Percentiles rank a stretch among this genome's conserved stretches.
phyloP scores from a whole-genome alignment of 2,888 invertebrate genomes.

The Trissolcus japonicus region DNA sequence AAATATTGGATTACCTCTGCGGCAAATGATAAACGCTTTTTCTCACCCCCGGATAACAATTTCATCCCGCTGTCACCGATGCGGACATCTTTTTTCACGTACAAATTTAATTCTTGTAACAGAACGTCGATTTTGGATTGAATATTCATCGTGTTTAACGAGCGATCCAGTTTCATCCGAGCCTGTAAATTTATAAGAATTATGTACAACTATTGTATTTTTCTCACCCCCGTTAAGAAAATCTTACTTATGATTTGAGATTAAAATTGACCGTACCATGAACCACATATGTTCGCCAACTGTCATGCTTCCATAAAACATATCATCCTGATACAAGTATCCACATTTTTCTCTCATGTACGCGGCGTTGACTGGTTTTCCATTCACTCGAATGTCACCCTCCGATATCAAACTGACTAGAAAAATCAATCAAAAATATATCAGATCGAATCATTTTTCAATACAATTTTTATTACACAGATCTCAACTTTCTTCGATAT shows the following conservation, averaged over 20 bases:
- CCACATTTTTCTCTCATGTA: constrained; percentile 90
- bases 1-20: constrained; percentile 82
- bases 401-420: constrained; percentile 84
- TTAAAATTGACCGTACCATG: constrained; percentile 80
- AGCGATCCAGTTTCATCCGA: constrained; percentile 86
- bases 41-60: constrained; percentile 95
- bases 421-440: constrained; percentile 1
- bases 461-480: not conserved
- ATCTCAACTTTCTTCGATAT: not conserved
- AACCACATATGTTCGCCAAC: constrained; percentile 91
- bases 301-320: constrained; percentile 90
- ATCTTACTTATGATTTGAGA: not conserved
- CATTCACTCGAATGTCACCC: constrained; percentile 89
- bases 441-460: not conserved
- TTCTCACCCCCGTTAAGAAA: too few relatives aligned
- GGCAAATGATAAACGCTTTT: constrained; percentile 94
- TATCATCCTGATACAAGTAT: constrained; percentile 94
- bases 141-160: constrained; percentile 80
- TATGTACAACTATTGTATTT: not conserved
- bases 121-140: constrained; percentile 83
- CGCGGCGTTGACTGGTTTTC: constrained; percentile 80
- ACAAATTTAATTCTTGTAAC: constrained; percentile 84
- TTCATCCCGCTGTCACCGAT: constrained; percentile 89
- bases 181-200: constrained; percentile 78
- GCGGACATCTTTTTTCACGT: constrained; percentile 83